These are phyloP conservation scores for Pseudotriccus pelzelni DNA, from an alignment of 2,797 vertebrate genomes.

Conservation along the genomic window DNA sequence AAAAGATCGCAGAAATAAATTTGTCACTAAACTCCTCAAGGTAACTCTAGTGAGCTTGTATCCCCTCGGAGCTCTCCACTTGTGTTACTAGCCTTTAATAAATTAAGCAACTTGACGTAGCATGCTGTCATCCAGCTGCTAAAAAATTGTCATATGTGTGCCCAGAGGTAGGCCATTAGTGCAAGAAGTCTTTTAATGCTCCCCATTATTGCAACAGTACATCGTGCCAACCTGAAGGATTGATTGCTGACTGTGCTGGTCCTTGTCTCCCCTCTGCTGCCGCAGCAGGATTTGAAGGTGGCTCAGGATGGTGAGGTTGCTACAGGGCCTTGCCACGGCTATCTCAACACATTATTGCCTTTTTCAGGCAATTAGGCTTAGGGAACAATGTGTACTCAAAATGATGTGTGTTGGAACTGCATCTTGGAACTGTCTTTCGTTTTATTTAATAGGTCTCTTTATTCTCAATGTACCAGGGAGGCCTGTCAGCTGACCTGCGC, in stretches of 20 bases:
- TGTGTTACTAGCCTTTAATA: not conserved
- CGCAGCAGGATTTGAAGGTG: not conserved
- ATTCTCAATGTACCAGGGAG: conserved; percentile 17
- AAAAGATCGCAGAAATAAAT: not conserved
- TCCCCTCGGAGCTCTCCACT: not conserved
- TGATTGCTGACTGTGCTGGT: not conserved
- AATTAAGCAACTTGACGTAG: not conserved
- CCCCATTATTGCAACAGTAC: not conserved
- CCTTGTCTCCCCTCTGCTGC: not conserved
- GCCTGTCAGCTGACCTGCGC: conserved; percentile 42
- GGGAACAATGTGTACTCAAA: conserved; percentile 45
- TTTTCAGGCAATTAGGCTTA: conserved; percentile 43
- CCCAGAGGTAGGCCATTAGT: not conserved
- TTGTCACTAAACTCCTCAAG: not conserved
- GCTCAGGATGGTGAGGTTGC: not conserved
- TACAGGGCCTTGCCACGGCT: not conserved
- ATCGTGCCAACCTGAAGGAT: not conserved
- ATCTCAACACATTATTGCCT: not conserved
- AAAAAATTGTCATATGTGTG: not conserved
- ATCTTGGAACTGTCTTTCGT: not conserved
- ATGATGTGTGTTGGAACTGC: conserved; percentile 15
- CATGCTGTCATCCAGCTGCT: not conserved
- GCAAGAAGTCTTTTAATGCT: not conserved
- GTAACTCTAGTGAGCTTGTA: not conserved
- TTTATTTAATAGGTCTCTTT: conserved; percentile 46